Base-by-base conservation (phyloP, 2,888 invertebrate genomes). In the Azorinus chamasolen region DNA sequence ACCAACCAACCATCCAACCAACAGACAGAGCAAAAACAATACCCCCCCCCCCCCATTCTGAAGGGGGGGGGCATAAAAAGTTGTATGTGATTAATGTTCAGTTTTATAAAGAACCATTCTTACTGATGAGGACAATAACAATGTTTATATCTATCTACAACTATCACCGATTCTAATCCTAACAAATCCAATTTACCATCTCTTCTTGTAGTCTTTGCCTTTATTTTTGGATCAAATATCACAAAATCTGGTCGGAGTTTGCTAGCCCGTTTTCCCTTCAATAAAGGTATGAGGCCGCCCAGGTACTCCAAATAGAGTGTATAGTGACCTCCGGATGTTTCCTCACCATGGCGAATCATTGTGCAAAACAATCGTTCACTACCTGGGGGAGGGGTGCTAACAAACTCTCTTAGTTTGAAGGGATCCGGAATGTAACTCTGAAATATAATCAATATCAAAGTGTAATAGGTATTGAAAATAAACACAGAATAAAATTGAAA, bases 161-260 rank as follows among this genome's bases (percentile, higher is more conserved):
- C n/a, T n/a, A n/a, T n/a, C n/a, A n/a, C n/a, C n/a, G n/a, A n/a
- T n/a, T n/a, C n/a, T n/a, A n/a, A n/a, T n/a, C n/a, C n/a, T n/a
- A n/a, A n/a, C n/a, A n/a, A n/a, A n/a, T n/a, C n/a, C n/a, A n/a
- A n/a, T n/a, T 66, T 72, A 89, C 88, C 86, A 66, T 87, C 84
- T 37, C 79, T 78, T 16, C 79, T 83, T 6, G 72, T 55, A 25
- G 83, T 78, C 46, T 82, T 83, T 83, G 87, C 88, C 88, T 84
- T 93, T 55, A 94, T 93, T 62, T 94, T 91, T 0, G 94, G 94
- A 80, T 94, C 94, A 71, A 91, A 93, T 54, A 99, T 99, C 69
- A 99, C 97, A 93, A 99, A 99, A 93, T 99, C 99, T 0, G 99
- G 99, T 65, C 98, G 95, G 83, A 99, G 97, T 94, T 99, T 99